Conservation (phyloP, 2,888 invertebrate species). For the Pterobdella sp. region DNA sequence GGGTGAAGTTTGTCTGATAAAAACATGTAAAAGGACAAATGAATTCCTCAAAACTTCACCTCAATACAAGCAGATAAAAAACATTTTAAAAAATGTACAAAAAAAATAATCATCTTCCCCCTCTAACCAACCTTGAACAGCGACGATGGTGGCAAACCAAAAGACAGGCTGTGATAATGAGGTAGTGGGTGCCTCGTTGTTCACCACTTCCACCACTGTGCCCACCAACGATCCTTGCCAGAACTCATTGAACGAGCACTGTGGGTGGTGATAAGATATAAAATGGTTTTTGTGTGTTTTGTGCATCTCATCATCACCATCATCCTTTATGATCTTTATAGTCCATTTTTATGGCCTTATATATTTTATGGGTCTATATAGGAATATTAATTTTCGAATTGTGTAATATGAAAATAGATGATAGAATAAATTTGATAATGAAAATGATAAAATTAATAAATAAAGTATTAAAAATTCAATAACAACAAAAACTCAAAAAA, state of each 20-base stretch:
- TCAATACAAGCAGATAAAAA: background rate
- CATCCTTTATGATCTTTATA: slow-evolving; percentile 33
- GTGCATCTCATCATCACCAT: background rate
- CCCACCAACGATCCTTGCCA: slow-evolving; percentile 36
- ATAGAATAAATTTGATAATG: no score
- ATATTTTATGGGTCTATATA: no score
- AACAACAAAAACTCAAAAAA: background rate
- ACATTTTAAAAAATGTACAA: background rate
- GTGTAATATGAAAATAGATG: no score
- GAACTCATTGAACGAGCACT: slow-evolving; percentile 36
- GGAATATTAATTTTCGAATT: no score
- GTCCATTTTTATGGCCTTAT: background rate
- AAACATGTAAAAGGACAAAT: background rate
- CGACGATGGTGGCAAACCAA: slow-evolving; percentile 90
- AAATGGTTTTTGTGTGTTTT: background rate
- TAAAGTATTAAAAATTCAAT: background rate
- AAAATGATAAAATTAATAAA: background rate
- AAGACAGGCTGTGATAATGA: slow-evolving; percentile 62
- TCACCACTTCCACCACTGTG: slow-evolving; percentile 45
- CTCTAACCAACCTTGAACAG: slow-evolving; percentile 66
- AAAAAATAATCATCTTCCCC: background rate
- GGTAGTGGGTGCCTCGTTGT: slow-evolving; percentile 60
- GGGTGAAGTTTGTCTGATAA: background rate
- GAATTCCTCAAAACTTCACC: background rate
- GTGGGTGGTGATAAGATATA: background rate